Evolutionary conservation across 1,140 invertebrate species (phyloP), one percentile per base, ranked within the genome.

Genomic region (Psix sp.): DNA sequence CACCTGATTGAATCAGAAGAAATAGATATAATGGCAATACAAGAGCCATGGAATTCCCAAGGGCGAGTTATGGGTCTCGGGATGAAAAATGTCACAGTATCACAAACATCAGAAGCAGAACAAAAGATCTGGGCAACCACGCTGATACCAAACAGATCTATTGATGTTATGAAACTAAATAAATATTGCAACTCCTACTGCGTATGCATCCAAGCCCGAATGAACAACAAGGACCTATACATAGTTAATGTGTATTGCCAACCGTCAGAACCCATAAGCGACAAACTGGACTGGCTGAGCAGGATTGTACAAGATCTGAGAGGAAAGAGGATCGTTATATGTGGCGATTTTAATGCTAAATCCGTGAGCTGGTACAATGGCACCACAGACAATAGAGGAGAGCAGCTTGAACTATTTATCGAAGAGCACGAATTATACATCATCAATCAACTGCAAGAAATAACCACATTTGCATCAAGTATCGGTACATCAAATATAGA

Each of bases 351-450:
- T 9, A 46, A 46, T 17, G 43, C 43, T 6, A 46, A 21, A 18
- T 46, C 26, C 1, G 7, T 14, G 0, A 13, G 11, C 13, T 46
- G 26, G 43, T 17, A 31, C 10, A 31, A 17, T 31, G 6, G n/a
- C n/a, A 6, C 5, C 0, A 24, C 43, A 0, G 48, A 75, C 24
- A 21, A 26, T 10, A 31, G 40, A 29, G 60, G 66, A 1, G 24
- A 60, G n/a, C 26, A 40, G 10, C 9, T 70, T 0, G 72, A 70
- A 15, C 5, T 7, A 0, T 39, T 70, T 6, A 52, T 70, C 1
- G 13, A 15, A 0, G 3, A 48, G 5, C 6, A 21, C 0, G 35
- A 24, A 0, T 16, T 52, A 0, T 20, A 29, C 4, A 11, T 62
- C 6, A 18, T 60, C 0, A 71, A 71, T 15, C n/a, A 54, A 18